Conservation (phyloP, 2,888 invertebrate genomes). For the Ornithoptera alexandrae region DNA sequence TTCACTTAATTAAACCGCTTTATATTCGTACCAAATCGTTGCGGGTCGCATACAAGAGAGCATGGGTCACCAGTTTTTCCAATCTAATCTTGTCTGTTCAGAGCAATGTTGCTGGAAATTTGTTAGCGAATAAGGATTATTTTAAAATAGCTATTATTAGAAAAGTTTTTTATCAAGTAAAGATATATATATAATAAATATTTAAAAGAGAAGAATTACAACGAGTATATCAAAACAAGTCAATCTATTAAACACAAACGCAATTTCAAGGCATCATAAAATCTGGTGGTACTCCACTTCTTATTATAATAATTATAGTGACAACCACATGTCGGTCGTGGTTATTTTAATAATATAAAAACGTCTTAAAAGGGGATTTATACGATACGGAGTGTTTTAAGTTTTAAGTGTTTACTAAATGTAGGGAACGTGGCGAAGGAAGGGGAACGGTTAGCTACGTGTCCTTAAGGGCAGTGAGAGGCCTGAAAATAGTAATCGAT, state of each 20-base stretch:
- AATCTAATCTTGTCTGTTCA: background rate
- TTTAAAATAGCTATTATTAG: no score
- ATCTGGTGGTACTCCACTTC: no score
- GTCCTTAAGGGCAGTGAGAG: background rate
- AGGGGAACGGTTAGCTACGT: conserved; percentile 9
- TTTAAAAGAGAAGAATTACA: no score
- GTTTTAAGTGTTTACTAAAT: conserved; percentile 14
- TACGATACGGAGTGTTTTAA: background rate
- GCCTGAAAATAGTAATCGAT: background rate
- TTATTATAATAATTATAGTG: background rate
- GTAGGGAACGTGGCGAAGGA: background rate
- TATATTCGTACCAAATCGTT: conserved; percentile 9
- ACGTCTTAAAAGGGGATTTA: background rate
- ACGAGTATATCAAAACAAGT: no score
- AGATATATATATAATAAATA: no score
- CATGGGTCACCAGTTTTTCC: conserved; percentile 15
- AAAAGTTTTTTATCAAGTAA: no score
- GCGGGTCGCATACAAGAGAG: conserved; percentile 3
- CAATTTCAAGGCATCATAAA: no score
- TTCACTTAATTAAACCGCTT: conserved; percentile 12
- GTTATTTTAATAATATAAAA: background rate
- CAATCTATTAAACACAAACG: no score
- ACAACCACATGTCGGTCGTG: background rate
- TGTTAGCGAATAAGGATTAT: background rate
- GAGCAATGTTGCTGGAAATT: background rate